Evolutionary conservation across 2,113 vertebrate genomes (phyloP).

Genomic region (Ovis aries): DNA sequence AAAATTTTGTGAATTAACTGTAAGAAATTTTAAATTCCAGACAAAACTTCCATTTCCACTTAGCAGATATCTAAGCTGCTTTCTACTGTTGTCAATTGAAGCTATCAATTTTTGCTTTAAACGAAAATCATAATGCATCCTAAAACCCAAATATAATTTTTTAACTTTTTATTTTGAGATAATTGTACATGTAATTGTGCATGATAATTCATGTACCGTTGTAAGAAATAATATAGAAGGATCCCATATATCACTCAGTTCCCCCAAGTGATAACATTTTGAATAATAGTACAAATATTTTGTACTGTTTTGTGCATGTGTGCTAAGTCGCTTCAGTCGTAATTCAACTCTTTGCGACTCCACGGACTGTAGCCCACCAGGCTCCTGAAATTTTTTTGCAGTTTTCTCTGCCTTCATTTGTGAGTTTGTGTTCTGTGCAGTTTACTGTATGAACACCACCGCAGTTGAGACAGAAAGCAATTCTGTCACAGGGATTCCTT

Average conservation of each 20-base stretch:
- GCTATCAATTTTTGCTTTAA: not conserved
- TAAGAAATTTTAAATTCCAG: not conserved
- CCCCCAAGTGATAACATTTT: not conserved
- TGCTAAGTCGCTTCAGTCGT: not conserved
- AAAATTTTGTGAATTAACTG: not conserved
- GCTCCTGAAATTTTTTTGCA: not conserved
- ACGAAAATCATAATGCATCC: not conserved
- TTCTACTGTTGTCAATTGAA: not conserved
- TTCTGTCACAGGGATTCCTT: not conserved
- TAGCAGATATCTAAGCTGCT: not conserved
- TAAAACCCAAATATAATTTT: slow-evolving; percentile 5
- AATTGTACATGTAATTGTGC: not conserved
- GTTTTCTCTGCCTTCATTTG: not conserved
- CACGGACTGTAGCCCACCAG: not conserved
- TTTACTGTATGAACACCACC: not conserved
- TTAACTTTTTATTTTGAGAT: not conserved
- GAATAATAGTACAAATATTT: not conserved
- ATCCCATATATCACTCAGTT: not conserved
- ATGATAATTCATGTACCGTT: not conserved
- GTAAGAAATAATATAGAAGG: not conserved
- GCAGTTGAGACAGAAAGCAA: not conserved
- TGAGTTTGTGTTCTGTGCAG: not conserved
- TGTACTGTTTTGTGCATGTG: not conserved
- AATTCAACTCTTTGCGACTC: not conserved
- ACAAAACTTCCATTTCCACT: not conserved